Conservation (phyloP, 1,140 invertebrate genomes). For the Wiebesia pumilae region DNA sequence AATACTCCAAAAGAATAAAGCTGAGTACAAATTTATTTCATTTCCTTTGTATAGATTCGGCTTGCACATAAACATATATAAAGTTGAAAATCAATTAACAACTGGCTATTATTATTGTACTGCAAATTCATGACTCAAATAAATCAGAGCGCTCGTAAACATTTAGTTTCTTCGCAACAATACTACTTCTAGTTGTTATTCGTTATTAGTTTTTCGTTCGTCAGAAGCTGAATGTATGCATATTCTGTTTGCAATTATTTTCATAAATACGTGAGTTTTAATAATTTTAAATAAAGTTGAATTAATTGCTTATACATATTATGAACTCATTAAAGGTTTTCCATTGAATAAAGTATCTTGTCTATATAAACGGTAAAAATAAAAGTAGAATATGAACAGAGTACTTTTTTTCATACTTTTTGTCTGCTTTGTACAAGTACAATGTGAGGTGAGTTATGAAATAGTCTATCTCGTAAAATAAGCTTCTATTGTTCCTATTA, state of each 20-base stretch:
- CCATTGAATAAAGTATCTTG: background rate
- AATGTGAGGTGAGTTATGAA: slow-evolving; percentile 29
- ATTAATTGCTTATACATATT: background rate
- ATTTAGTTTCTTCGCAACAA: slow-evolving; percentile 37
- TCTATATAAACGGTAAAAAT: slow-evolving; percentile 14
- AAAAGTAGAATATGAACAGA: slow-evolving; percentile 24
- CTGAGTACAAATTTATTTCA: background rate
- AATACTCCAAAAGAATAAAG: background rate
- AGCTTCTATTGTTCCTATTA: slow-evolving; percentile 22
- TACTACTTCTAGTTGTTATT: background rate
- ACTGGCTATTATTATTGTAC: slow-evolving; percentile 40
- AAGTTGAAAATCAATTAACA: slow-evolving; percentile 46
- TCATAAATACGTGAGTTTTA: background rate
- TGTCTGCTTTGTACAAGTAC: slow-evolving; percentile 12
- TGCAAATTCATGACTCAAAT: slow-evolving; percentile 41
- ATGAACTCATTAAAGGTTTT: background rate
- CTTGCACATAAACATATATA: slow-evolving; percentile 14
- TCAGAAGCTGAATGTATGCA: background rate
- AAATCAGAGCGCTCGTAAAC: slow-evolving; percentile 45
- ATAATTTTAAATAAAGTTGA: slow-evolving; percentile 9
- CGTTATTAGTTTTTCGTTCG: slow-evolving; percentile 19
- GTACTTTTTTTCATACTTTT: slow-evolving; percentile 8
- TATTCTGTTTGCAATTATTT: slow-evolving; percentile 16
- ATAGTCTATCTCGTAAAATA: slow-evolving; percentile 8
- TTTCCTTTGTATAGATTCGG: slow-evolving; percentile 9